Evolutionary conservation across 1,140 invertebrate species (phyloP).

Genomic region (Harlomillsia oculata): DNA sequence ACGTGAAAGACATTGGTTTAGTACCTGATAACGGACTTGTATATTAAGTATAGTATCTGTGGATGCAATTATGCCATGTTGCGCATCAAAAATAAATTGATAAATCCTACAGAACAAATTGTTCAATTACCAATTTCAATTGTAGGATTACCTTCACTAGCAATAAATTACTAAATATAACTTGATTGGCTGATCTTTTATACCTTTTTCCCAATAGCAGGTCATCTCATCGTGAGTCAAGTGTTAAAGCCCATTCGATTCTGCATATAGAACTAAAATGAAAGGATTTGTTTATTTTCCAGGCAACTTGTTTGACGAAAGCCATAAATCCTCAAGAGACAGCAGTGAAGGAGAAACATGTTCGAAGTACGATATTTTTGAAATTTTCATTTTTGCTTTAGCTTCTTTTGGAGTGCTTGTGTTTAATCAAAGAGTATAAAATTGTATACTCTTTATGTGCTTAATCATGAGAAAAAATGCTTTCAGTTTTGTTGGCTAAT

Average conservation of each 20-base stretch:
- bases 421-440: too few relatives aligned
- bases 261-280: not conserved
- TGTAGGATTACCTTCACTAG: not conserved
- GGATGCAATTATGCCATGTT: too few relatives aligned
- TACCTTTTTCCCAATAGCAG: not conserved
- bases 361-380: constrained; percentile 58
- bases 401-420: too few relatives aligned
- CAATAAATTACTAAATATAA: not conserved
- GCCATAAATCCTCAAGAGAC: constrained; percentile 79
- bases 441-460: too few relatives aligned
- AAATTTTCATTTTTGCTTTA: not conserved
- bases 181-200: not conserved
- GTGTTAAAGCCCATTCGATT: not conserved
- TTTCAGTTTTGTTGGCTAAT: too few relatives aligned
- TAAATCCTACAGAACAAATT: not conserved
- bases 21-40: too few relatives aligned
- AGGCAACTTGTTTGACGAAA: constrained; percentile 76
- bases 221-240: not conserved
- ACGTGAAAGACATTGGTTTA: too few relatives aligned
- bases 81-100: too few relatives aligned
- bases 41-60: too few relatives aligned
- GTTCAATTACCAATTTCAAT: not conserved
- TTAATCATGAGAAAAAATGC: too few relatives aligned
- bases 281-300: constrained; percentile 40
- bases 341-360: constrained; percentile 95